Percentiles rank a stretch among this genome's conserved stretches.
phyloP scores from a whole-genome alignment of 2,113 vertebrate genomes.

The Parus major region DNA sequence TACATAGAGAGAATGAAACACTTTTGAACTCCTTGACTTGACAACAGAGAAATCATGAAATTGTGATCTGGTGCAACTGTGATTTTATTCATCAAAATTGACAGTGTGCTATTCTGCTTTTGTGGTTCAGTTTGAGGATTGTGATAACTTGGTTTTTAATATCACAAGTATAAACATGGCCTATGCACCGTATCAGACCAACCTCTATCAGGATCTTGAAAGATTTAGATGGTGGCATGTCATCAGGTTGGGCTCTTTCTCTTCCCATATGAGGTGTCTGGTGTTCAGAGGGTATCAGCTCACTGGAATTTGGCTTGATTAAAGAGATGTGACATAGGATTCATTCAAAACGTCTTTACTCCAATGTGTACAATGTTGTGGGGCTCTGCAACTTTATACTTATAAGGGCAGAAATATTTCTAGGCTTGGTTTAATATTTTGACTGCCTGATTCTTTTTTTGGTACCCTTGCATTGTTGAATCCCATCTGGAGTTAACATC shows the following conservation, averaged over 20 bases:
- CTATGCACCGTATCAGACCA: neutral
- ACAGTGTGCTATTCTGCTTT: neutral
- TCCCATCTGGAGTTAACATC: neutral
- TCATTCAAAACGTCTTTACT: neutral
- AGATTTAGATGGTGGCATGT: neutral
- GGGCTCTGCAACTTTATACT: neutral
- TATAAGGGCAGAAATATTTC: neutral
- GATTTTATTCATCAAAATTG: neutral
- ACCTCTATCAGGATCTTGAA: neutral
- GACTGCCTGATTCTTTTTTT: neutral
- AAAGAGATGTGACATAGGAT: neutral
- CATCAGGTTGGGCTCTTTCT: neutral
- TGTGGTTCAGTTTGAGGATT: neutral
- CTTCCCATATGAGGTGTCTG: accelerated
- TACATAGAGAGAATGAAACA: neutral
- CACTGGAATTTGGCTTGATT: neutral
- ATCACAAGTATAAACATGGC: neutral
- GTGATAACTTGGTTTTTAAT: neutral
- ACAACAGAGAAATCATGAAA: neutral
- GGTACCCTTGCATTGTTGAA: neutral
- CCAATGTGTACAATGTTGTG: neutral
- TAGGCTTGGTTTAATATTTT: neutral
- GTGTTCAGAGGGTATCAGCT: neutral
- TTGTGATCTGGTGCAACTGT: neutral
- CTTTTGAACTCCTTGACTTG: neutral